A percentile compares a stretch with the other conserved stretches of the same genome.
These are phyloP conservation scores for Chelonia mydas DNA, from an alignment of 2,797 vertebrate genomes.

Conservation along the genomic window DNA sequence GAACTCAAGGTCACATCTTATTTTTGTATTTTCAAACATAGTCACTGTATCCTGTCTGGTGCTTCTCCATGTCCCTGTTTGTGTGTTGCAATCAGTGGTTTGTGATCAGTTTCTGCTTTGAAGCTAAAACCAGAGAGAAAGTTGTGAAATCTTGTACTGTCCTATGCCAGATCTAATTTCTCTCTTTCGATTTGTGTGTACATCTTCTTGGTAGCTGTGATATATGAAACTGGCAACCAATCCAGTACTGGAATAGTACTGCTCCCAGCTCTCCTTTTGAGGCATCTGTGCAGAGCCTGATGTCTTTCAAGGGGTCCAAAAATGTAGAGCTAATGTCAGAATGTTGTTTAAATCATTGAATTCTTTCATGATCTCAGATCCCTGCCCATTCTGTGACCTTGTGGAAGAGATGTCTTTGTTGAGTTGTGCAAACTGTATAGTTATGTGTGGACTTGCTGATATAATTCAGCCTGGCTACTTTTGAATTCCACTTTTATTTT, in stretches of 20 bases:
- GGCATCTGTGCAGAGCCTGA: neutral
- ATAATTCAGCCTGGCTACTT: neutral
- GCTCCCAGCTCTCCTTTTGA: neutral
- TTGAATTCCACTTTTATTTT: neutral
- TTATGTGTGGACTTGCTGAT: neutral
- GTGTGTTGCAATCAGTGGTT: neutral
- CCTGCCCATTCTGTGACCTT: neutral
- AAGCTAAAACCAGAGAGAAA: neutral
- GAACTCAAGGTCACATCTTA: neutral
- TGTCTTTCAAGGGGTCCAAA: neutral
- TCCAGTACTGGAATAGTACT: neutral
- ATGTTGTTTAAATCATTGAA: neutral
- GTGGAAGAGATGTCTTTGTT: no score
- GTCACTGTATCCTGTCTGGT: neutral
- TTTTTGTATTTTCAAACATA: neutral
- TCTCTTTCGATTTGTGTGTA: neutral
- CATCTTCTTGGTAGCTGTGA: neutral
- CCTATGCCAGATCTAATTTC: neutral
- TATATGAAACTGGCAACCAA: neutral
- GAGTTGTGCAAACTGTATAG: neutral
- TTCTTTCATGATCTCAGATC: neutral
- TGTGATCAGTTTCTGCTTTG: neutral
- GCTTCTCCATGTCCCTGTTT: neutral
- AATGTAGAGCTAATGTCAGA: neutral
- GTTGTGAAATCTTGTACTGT: neutral